Evolutionary conservation across 2,888 invertebrate genomes (phyloP), one percentile per base, ranked within the genome.

Genomic region (Toxonevra muliebris): DNA sequence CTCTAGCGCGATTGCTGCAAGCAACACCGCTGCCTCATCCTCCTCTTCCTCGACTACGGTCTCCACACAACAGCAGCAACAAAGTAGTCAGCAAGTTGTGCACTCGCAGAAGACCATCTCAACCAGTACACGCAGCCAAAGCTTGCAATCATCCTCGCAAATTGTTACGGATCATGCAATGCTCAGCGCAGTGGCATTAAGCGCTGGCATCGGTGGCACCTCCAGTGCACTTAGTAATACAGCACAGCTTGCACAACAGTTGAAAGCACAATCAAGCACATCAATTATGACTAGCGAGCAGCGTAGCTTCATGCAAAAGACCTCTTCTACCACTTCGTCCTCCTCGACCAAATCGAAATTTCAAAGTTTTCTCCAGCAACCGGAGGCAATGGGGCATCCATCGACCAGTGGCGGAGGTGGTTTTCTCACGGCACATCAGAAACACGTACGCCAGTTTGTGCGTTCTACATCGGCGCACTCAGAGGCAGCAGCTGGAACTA

Each of bases 391-490:
- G 19, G 67, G 67, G 2, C 79, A 80, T 73, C 76, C 77, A 1
- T 69, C 75, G 13, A 73, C 75, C 45, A 58, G 67, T 12, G 71
- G 74, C 10, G 75, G 77, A 9, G 82, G 82, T 0, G 68, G 75
- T 4, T 85, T 82, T 68, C 75, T 85, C 0, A 84, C 84, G 0
- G 83, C 85, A 3, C 85, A 85, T 69, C 85, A 85, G 71, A 85
- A 85, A 69, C 84, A 85, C 73, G 83, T 85, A 2, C 80, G 85
- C 0, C 85, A 85, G 70, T 85, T 85, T 77, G 84, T 85, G 2
- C 84, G 85, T 66, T 85, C 85, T 11, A 85, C 85, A 0, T 85
- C 85, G 45, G 85, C 85, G 0, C 85, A 85, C 59, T 84, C 85
- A 52, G 85, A 85, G 69, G 83, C 84, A 7, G 78, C 81, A 0